Evolutionary conservation across 2,113 vertebrate species (phyloP), one percentile per base, ranked within the genome.

Genomic region (Sprattus sprattus): DNA sequence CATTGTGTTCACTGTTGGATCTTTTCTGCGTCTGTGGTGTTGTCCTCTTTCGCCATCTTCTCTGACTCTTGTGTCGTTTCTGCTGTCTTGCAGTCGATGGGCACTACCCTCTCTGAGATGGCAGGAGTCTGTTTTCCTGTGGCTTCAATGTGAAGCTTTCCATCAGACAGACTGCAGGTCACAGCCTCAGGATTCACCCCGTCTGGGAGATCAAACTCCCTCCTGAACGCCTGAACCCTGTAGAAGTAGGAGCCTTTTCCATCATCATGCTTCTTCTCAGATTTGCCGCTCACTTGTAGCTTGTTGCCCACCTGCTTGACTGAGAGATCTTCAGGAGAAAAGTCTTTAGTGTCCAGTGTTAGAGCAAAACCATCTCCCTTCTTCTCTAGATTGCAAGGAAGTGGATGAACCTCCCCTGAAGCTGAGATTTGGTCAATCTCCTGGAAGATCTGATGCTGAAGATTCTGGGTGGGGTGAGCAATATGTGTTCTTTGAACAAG

Each of bases 61-160:
- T 16, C 52, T 0, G 13, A 18, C 16, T 54, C 3, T 54, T 54
- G 4, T 54, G 16, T 18, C 11, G 16, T 18, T 18, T 54, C 52
- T 4, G 52, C 52, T 54, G 52, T 54, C 13, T 54, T 84, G 47
- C 81, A 46, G 39, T 85, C 44, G 52, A 86, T 64, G 71, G 71
- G 82, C 75, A 82, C 25, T 50, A n/a, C 82, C 86, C 60, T 86
- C 78, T 84, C 67, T 16, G 75, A 9, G 15, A 13, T 44, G 60
- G 20, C 22, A 22, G 80, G 25, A 45, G n/a, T 20, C 4, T 85
- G 83, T 85, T 28, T 4, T 83, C 4, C 83, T 13, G 85, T 47
- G 50, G 88, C 89, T 89, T 90, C 88, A 82, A 92, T 91, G 86
- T 84, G 90, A 67, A 92, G 87, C 44, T 86, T 91, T 71, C 93